A percentile compares a stretch with the other conserved stretches of the same genome.
phyloP scores from a whole-genome alignment of 2,113 vertebrate genomes.

The Corvus hawaiiensis region DNA sequence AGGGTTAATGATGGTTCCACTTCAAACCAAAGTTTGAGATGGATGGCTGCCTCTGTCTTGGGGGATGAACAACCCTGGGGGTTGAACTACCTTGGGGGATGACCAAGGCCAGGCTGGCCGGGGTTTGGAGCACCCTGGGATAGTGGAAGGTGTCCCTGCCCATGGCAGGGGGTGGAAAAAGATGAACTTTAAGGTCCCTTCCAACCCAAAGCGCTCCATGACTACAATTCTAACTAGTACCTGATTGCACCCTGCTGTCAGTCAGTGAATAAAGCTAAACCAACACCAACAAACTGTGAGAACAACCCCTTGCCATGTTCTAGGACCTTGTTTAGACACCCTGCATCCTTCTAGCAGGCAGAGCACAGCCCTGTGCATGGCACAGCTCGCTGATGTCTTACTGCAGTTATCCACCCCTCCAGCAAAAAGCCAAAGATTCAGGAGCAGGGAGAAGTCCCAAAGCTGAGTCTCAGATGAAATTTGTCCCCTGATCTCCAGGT shows the following conservation, averaged over 20 bases:
- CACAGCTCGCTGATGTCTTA: background rate
- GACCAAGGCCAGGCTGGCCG: background rate
- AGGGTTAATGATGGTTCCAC: background rate
- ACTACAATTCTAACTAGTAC: background rate
- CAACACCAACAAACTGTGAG: background rate
- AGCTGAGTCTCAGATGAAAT: background rate
- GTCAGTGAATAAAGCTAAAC: background rate
- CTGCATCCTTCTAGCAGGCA: background rate
- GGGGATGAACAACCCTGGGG: background rate
- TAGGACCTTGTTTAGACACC: background rate
- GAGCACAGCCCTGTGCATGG: background rate
- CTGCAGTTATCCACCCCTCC: background rate
- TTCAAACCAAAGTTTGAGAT: background rate
- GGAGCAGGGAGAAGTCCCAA: background rate
- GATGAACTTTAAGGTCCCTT: background rate
- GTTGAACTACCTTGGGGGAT: background rate
- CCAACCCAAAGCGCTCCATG: background rate
- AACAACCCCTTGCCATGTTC: background rate
- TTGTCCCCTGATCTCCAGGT: background rate
- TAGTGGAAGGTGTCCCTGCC: background rate
- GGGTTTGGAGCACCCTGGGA: background rate
- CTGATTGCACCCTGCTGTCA: background rate
- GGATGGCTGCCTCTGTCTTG: background rate
- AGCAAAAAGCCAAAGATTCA: background rate
- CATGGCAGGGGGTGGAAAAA: background rate